Conservation (phyloP, 2,888 invertebrate species). For the Thysanoteuthis rhombus region DNA sequence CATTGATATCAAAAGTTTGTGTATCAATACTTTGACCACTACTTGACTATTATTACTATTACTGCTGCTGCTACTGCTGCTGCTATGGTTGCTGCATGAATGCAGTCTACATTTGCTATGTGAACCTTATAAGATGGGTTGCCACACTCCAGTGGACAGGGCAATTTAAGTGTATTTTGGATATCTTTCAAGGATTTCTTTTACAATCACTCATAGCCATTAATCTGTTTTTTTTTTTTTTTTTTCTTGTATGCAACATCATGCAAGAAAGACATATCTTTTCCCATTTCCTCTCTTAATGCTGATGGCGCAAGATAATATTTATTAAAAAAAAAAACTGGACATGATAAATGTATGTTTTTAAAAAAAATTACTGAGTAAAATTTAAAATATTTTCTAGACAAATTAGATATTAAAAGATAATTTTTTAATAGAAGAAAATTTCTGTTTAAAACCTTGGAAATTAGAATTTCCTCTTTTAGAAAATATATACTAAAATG, state of each 20-base stretch:
- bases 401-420: not conserved
- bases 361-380: not conserved
- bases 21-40: not conserved
- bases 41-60: conserved; percentile 12
- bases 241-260: not conserved
- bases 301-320: not conserved
- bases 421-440: not conserved
- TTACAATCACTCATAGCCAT: conserved; percentile 12
- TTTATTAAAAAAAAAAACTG: not conserved
- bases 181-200: not conserved
- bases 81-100: not conserved
- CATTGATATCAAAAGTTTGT: not conserved
- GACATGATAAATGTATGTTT: not conserved
- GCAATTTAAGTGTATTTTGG: not conserved
- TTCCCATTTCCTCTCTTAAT: not conserved
- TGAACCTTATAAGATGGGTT: not conserved
- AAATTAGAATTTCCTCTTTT: not conserved
- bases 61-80: not conserved
- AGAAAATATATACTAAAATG: not conserved
- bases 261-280: not conserved
- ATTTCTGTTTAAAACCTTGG: not conserved
- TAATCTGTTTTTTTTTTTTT: not conserved
- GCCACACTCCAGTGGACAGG: not conserved
- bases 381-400: conserved; percentile 12
- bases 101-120: conserved; percentile 1